Conservation (phyloP, 2,888 invertebrate species). For the Hypsopygia costalis region DNA sequence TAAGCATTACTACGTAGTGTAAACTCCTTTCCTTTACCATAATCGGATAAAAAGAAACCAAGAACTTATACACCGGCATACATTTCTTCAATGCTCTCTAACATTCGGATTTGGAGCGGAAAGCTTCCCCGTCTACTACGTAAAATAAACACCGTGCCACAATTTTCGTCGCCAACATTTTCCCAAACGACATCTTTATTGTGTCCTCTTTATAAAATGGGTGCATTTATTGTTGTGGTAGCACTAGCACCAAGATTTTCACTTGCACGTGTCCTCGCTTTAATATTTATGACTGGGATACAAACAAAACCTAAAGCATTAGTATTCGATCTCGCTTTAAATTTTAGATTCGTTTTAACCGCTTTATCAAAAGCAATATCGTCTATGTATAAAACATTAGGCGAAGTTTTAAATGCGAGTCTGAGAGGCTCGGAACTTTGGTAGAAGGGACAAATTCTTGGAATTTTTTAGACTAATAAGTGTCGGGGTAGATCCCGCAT, state of each 20-base stretch:
- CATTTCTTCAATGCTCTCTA: background rate
- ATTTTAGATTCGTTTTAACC: slow-evolving; percentile 75
- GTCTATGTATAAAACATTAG: slow-evolving; percentile 75
- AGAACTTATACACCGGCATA: no score
- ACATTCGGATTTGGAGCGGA: background rate
- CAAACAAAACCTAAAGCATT: slow-evolving; percentile 70
- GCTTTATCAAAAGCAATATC: slow-evolving; percentile 79
- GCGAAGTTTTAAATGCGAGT: slow-evolving; percentile 67
- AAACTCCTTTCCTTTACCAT: no score
- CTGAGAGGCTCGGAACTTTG: slow-evolving; percentile 54
- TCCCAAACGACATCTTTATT: background rate
- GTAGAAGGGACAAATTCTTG: slow-evolving; percentile 54
- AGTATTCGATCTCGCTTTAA: slow-evolving; percentile 75
- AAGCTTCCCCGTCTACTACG: background rate
- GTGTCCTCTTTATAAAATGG: background rate
- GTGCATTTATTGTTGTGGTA: background rate
- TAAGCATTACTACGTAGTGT: no score
- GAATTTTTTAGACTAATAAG: slow-evolving; percentile 79
- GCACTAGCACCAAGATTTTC: background rate
- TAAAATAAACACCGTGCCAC: background rate
- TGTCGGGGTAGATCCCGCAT: slow-evolving; percentile 65
- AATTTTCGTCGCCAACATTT: background rate
- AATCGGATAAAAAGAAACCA: no score
- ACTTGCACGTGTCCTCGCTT: slow-evolving; percentile 25
- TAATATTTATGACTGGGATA: slow-evolving; percentile 67